Conservation (phyloP, 2,797 vertebrate species). For the Peromyscus aztecus region DNA sequence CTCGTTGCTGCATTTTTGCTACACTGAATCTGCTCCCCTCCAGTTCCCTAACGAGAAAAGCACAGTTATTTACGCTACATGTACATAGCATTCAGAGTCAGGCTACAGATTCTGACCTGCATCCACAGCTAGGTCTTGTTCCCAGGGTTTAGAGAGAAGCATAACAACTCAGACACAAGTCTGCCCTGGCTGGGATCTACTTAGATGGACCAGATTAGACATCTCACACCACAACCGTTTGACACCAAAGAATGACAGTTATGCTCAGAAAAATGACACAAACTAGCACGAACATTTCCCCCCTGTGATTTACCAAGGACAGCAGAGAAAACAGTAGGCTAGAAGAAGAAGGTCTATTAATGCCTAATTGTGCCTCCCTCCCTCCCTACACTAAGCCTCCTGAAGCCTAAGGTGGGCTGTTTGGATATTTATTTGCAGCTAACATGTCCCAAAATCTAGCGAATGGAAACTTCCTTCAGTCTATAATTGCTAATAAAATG, state of each 20-base stretch:
- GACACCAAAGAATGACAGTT: background rate
- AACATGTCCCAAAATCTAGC: fast-evolving
- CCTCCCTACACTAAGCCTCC: fast-evolving
- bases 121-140: background rate
- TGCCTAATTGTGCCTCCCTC: background rate
- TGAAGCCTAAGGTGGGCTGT: background rate
- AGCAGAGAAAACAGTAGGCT: background rate
- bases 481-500: background rate
- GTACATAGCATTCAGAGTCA: background rate
- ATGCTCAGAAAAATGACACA: background rate
- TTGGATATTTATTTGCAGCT: background rate
- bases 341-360: background rate
- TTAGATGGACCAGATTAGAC: too few species aligned
- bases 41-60: background rate
- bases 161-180: fast-evolving
- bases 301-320: background rate
- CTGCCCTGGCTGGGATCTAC: background rate
- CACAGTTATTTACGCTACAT: too few species aligned
- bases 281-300: background rate
- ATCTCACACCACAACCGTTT: too few species aligned
- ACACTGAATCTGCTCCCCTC: fast-evolving
- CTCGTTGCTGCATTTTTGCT: background rate
- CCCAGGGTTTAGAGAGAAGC: background rate
- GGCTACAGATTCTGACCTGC: background rate
- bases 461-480: background rate